Percentiles rank a stretch among this genome's conserved stretches.
phyloP scores from a whole-genome alignment of 2,888 invertebrate species.

The Cataglyphis altisquamis region DNA sequence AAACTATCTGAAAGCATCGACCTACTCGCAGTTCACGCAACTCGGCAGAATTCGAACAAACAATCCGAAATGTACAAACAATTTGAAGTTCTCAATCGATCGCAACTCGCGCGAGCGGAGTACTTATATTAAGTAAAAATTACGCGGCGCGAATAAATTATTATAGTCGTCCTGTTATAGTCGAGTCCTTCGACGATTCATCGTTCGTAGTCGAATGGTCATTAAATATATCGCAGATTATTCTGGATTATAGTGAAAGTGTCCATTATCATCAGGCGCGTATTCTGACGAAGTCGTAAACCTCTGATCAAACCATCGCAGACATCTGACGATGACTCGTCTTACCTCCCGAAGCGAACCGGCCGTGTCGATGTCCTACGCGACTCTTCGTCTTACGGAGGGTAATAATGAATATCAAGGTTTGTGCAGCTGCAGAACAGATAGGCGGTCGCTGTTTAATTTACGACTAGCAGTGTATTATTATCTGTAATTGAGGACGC shows the following conservation, averaged over 20 bases:
- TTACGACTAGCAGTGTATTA: constrained; percentile 2
- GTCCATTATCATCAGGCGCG: constrained; percentile 76
- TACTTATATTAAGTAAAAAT: neutral
- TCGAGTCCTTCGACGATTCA: constrained; percentile 58
- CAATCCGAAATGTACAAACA: constrained; percentile 21
- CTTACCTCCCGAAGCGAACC: constrained; percentile 48
- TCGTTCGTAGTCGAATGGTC: constrained; percentile 51
- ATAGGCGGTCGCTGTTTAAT: constrained; percentile 36
- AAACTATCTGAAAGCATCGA: constrained; percentile 36
- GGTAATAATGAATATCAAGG: constrained; percentile 43
- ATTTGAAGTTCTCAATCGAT: constrained; percentile 29
- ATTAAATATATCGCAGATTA: constrained; percentile 67
- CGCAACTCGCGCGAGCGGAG: neutral
- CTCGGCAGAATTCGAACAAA: neutral
- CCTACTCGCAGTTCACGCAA: constrained; percentile 19
- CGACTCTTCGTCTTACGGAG: constrained; percentile 22
- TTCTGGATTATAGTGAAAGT: constrained; percentile 63
- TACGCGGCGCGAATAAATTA: constrained; percentile 33
- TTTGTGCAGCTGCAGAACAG: constrained; percentile 42
- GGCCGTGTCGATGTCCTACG: constrained; percentile 37
- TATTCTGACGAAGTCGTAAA: constrained; percentile 74
- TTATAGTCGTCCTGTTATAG: neutral
- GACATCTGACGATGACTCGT: constrained; percentile 68
- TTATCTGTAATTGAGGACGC: constrained; percentile 29
- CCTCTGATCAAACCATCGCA: constrained; percentile 67